A percentile compares a stretch with the other conserved stretches of the same genome.
phyloP scores from a whole-genome alignment of 2,888 invertebrate species.

The Thysanoteuthis rhombus region DNA sequence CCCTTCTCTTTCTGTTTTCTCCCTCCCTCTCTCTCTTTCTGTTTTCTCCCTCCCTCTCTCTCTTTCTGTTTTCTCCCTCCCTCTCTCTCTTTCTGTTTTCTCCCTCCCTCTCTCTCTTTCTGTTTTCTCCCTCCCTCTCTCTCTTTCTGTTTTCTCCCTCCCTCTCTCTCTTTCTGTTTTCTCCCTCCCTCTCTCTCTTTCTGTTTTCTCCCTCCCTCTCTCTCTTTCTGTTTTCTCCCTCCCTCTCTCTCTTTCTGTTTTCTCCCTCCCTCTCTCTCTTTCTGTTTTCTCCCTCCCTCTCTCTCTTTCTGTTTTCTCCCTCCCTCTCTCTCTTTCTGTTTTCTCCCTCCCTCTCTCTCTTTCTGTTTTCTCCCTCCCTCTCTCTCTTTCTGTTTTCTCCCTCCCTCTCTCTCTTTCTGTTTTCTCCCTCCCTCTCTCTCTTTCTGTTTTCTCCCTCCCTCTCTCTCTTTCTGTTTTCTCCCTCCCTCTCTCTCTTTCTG shows the following conservation, averaged over 20 bases:
- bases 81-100: too few relatives aligned
- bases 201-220: not conserved
- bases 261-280: not conserved
- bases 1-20: too few relatives aligned
- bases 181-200: too few relatives aligned
- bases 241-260: not conserved
- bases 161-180: too few relatives aligned
- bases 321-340: not conserved
- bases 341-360: not conserved
- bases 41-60: too few relatives aligned
- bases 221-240: not conserved
- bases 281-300: not conserved
- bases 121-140: too few relatives aligned
- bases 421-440: not conserved
- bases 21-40: too few relatives aligned
- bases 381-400: not conserved
- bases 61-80: too few relatives aligned
- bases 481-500: not conserved
- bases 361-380: not conserved
- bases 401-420: too few relatives aligned
- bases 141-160: too few relatives aligned
- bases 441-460: not conserved
- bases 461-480: not conserved
- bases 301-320: not conserved
- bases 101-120: too few relatives aligned